Percentiles rank a stretch among this genome's conserved stretches.
phyloP scores from a whole-genome alignment of 1,140 invertebrate genomes.

The Euglossa dilemma region DNA sequence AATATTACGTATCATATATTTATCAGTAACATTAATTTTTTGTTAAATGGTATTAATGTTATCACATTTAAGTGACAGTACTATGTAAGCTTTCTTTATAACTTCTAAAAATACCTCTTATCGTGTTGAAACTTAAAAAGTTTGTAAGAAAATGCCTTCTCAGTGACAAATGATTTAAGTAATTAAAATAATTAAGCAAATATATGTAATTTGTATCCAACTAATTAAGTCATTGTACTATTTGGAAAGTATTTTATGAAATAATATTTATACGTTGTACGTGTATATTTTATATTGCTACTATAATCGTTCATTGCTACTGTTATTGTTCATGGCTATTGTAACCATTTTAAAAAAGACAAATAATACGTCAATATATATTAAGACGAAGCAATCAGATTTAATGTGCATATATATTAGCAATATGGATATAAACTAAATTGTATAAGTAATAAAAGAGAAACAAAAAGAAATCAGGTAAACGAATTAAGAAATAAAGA shows the following conservation, averaged over 20 bases:
- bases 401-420: background rate
- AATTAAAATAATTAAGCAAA: slow-evolving; percentile 10
- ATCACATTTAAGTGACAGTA: background rate
- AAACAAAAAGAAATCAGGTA: slow-evolving; percentile 23
- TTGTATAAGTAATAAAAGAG: slow-evolving; percentile 4
- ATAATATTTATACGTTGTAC: slow-evolving; percentile 9
- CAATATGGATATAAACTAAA: background rate
- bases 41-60: slow-evolving; percentile 10
- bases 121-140: background rate
- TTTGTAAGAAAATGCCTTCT: background rate
- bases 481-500: background rate
- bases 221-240: background rate
- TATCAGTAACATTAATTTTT: background rate
- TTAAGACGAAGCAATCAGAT: background rate
- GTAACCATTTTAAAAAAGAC: background rate
- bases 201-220: slow-evolving; percentile 4
- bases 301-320: background rate
- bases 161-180: slow-evolving; percentile 6
- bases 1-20: slow-evolving; percentile 15
- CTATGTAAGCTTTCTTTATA: background rate
- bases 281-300: slow-evolving; percentile 16
- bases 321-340: background rate
- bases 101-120: background rate
- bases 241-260: background rate
- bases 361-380: background rate